Evolutionary conservation across 2,888 invertebrate species (phyloP).

Genomic region (Sycophila texana): DNA sequence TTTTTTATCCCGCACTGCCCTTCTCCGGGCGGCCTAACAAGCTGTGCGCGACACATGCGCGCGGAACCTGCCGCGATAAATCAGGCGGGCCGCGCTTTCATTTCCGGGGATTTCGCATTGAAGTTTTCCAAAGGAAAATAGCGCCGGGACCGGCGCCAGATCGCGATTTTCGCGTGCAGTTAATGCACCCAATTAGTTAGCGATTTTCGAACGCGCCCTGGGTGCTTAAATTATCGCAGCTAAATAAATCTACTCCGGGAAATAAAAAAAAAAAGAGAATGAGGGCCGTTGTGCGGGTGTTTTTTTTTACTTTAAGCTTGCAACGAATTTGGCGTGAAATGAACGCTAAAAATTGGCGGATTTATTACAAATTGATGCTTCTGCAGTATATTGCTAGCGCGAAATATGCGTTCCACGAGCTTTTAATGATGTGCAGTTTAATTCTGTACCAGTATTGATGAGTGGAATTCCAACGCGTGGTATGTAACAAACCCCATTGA

Average conservation of each 20-base stretch:
- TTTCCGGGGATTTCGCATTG: neutral
- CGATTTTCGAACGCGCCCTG: neutral
- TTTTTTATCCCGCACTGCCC: neutral
- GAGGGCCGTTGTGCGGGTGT: neutral
- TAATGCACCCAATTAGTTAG: slow-evolving; percentile 22
- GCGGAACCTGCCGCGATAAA: slow-evolving; percentile 11
- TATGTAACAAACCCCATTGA: too few relatives aligned
- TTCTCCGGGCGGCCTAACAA: neutral
- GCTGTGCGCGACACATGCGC: slow-evolving; percentile 9
- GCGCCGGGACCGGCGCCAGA: neutral
- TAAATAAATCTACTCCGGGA: neutral
- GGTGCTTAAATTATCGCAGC: neutral
- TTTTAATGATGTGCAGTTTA: too few relatives aligned
- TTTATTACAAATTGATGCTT: too few relatives aligned
- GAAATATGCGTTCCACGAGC: too few relatives aligned
- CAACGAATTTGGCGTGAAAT: too few relatives aligned
- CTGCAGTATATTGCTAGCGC: too few relatives aligned
- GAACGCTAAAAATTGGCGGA: too few relatives aligned
- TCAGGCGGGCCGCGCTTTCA: neutral
- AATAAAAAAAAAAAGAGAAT: neutral
- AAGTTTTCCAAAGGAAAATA: slow-evolving; percentile 10
- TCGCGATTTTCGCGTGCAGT: neutral
- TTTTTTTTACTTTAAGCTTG: neutral
- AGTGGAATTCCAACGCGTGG: too few relatives aligned
- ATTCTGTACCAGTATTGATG: too few relatives aligned